Evolutionary conservation across 2,888 invertebrate species (phyloP).

Genomic region (Acleris laterana): DNA sequence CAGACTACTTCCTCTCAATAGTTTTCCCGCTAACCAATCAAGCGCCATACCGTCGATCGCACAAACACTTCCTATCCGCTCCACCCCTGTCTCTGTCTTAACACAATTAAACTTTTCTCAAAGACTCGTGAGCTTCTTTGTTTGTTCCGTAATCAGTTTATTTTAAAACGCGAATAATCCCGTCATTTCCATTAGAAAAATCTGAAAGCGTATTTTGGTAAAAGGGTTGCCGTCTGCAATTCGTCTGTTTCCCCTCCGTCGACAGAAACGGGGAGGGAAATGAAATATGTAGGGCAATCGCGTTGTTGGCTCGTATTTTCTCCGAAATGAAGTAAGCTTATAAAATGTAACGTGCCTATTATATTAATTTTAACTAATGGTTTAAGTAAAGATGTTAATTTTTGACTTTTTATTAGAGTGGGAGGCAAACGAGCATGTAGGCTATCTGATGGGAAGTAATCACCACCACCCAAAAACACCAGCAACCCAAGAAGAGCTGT

Average conservation of each 20-base stretch:
- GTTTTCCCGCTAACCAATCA: too few relatives aligned
- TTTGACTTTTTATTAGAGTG: too few relatives aligned
- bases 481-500: too few relatives aligned
- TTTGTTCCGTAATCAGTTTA: constrained; percentile 40
- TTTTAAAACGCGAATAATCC: constrained; percentile 33
- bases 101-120: constrained; percentile 52
- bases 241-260: constrained; percentile 4
- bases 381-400: too few relatives aligned
- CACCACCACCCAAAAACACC: too few relatives aligned
- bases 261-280: background rate
- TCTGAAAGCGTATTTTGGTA: background rate
- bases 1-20: too few relatives aligned
- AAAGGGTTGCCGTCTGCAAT: constrained; percentile 14
- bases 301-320: background rate
- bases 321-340: background rate
- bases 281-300: background rate
- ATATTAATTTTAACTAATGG: too few relatives aligned
- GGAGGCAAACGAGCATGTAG: too few relatives aligned
- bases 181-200: constrained; percentile 34
- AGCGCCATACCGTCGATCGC: background rate
- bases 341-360: too few relatives aligned
- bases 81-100: constrained; percentile 24
- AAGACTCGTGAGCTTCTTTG: constrained; percentile 39
- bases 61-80: constrained; percentile 1
- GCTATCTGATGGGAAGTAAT: too few relatives aligned